These are phyloP conservation scores for Eilema caniola DNA, from an alignment of 2,888 invertebrate species.

Conservation along the genomic window DNA sequence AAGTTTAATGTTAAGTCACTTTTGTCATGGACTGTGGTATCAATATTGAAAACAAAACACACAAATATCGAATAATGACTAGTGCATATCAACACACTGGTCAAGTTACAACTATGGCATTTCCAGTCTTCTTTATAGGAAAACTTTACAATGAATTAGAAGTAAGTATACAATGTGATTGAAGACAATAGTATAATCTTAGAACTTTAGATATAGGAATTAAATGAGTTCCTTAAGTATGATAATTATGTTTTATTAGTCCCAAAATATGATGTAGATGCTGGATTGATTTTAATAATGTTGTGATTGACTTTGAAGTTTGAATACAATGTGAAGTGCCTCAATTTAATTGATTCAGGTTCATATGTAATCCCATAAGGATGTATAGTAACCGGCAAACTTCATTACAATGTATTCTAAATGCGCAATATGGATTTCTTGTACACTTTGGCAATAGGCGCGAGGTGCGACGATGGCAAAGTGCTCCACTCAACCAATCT, in stretches of 20 bases:
- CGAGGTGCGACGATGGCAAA: too few species aligned
- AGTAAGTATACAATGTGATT: neutral
- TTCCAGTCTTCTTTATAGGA: conserved; percentile 46
- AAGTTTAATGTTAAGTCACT: neutral
- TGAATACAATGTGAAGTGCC: neutral
- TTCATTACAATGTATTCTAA: too few species aligned
- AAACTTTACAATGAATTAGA: conserved; percentile 29
- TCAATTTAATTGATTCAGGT: neutral
- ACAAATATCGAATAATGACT: conserved; percentile 35
- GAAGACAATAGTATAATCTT: neutral
- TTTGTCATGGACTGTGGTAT: neutral
- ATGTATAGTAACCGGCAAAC: neutral
- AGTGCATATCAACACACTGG: conserved; percentile 23
- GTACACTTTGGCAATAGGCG: too few species aligned
- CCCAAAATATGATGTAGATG: neutral
- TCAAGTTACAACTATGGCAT: conserved; percentile 20
- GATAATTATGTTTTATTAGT: neutral
- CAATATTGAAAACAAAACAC: neutral
- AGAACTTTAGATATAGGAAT: neutral
- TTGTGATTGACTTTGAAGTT: neutral
- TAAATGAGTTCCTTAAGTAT: neutral
- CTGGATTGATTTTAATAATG: neutral
- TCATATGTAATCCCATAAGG: neutral
- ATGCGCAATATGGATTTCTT: too few species aligned
- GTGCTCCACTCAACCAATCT: too few species aligned